These are phyloP conservation scores for Phalacrocorax brasilianus DNA, from an alignment of 2,113 vertebrate species.

Conservation along the genomic window DNA sequence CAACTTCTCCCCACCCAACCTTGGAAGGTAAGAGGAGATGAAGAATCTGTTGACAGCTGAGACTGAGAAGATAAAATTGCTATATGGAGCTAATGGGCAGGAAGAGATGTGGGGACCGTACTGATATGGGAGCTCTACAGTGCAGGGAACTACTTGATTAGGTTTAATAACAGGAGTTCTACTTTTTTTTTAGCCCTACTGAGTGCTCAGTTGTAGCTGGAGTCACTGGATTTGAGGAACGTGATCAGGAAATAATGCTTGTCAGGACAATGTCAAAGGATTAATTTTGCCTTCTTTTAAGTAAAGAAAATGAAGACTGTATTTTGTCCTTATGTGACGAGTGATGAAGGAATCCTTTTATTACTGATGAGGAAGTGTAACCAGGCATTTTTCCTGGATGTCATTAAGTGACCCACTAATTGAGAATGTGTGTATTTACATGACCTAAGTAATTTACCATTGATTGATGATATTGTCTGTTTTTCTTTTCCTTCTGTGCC, in stretches of 20 bases:
- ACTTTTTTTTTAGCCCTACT: not conserved
- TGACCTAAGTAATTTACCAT: not conserved
- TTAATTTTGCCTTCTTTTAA: not conserved
- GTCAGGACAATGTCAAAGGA: not conserved
- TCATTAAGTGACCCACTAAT: not conserved
- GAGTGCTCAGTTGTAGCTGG: not conserved
- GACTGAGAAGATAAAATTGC: not conserved
- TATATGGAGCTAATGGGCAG: not conserved
- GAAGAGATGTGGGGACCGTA: not conserved
- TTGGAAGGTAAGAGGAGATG: not conserved
- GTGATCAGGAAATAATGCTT: not conserved
- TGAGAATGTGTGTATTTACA: not conserved
- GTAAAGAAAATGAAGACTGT: not conserved
- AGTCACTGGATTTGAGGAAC: not conserved
- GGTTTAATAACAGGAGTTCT: not conserved
- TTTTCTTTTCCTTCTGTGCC: not conserved
- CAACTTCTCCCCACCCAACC: not conserved
- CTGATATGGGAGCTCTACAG: not conserved
- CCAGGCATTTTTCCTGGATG: not conserved
- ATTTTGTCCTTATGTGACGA: not conserved
- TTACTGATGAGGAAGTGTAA: not conserved
- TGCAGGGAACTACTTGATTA: not conserved
- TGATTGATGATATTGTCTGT: not conserved
- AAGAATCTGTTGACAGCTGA: not conserved
- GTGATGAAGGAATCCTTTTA: not conserved